Conservation (phyloP, 2,888 invertebrate species). For the Gnatocerus cornutus region DNA sequence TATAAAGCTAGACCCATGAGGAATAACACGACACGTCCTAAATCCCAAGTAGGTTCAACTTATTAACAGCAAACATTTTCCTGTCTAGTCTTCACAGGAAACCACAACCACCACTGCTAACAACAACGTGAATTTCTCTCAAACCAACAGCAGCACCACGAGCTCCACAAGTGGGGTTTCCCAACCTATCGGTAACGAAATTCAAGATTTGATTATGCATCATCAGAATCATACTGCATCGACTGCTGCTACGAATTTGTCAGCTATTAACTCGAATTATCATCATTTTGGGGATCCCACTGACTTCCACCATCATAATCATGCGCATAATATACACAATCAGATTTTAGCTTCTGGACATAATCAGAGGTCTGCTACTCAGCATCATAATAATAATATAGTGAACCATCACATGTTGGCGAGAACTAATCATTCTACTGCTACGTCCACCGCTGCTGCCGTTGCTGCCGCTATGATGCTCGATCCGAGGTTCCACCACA, state of each 20-base stretch:
- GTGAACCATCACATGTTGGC: slow-evolving; percentile 69
- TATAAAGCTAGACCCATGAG: slow-evolving; percentile 72
- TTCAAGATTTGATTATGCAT: slow-evolving; percentile 70
- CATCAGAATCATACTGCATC: slow-evolving; percentile 68
- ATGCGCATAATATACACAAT: slow-evolving; percentile 69
- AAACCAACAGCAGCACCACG: slow-evolving; percentile 62
- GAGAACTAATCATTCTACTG: slow-evolving; percentile 67
- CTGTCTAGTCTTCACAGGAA: slow-evolving; percentile 61
- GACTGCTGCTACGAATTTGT: slow-evolving; percentile 62
- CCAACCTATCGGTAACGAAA: slow-evolving; percentile 68
- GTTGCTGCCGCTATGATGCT: slow-evolving; percentile 73
- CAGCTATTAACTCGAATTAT: slow-evolving; percentile 66
- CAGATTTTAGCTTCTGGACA: slow-evolving; percentile 66
- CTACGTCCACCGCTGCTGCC: slow-evolving; percentile 70
- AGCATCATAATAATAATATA: slow-evolving; percentile 66
- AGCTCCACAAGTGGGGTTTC: slow-evolving; percentile 50
- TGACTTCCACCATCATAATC: slow-evolving; percentile 68
- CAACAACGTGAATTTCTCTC: slow-evolving; percentile 64
- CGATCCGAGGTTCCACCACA: slow-evolving; percentile 72
- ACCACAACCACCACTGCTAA: slow-evolving; percentile 59
- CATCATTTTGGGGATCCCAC: slow-evolving; percentile 69
- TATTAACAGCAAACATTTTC: slow-evolving; percentile 21
- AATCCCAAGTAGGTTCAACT: slow-evolving; percentile 63
- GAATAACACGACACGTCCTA: slow-evolving; percentile 63
- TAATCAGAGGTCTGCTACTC: slow-evolving; percentile 63